phyloP scores from a whole-genome alignment of 2,888 invertebrate species.

The Syrphus vitripennis region DNA sequence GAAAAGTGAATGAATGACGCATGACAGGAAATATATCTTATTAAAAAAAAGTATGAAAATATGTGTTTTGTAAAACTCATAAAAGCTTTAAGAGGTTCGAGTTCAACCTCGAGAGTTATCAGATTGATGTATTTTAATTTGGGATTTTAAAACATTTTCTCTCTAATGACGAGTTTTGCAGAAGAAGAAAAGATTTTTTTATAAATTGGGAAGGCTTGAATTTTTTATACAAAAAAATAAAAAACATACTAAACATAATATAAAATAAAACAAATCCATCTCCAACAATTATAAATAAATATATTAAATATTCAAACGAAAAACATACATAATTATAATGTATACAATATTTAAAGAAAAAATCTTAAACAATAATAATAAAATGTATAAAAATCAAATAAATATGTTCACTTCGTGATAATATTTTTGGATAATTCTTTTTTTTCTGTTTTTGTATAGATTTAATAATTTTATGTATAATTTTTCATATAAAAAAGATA shows the following conservation, averaged over 20 bases:
- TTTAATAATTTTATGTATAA: conserved; percentile 44
- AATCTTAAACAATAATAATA: conserved; percentile 51
- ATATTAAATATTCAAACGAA: conserved; percentile 70
- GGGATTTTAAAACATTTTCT: too few relatives aligned
- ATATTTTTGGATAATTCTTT: conserved; percentile 62
- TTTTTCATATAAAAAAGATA: conserved; percentile 67
- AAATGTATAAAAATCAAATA: conserved; percentile 56
- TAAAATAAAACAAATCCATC: conserved; percentile 71
- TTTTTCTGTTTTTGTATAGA: conserved; percentile 32
- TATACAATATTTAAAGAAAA: conserved; percentile 50
- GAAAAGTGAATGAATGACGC: too few relatives aligned
- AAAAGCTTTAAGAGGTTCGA: too few relatives aligned
- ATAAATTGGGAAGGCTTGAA: neutral
- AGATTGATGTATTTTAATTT: too few relatives aligned
- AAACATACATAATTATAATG: conserved; percentile 54
- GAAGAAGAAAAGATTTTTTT: too few relatives aligned
- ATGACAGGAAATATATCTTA: too few relatives aligned
- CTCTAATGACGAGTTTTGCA: too few relatives aligned
- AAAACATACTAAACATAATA: conserved; percentile 49
- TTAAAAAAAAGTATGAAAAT: too few relatives aligned
- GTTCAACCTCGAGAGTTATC: too few relatives aligned
- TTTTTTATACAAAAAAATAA: neutral
- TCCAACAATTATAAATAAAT: conserved; percentile 70
- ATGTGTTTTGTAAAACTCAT: too few relatives aligned
- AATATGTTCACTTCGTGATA: conserved; percentile 62